Evolutionary conservation across 2,888 invertebrate species (phyloP), one percentile per base, ranked within the genome.

Genomic region (Anthrax anthrax): DNA sequence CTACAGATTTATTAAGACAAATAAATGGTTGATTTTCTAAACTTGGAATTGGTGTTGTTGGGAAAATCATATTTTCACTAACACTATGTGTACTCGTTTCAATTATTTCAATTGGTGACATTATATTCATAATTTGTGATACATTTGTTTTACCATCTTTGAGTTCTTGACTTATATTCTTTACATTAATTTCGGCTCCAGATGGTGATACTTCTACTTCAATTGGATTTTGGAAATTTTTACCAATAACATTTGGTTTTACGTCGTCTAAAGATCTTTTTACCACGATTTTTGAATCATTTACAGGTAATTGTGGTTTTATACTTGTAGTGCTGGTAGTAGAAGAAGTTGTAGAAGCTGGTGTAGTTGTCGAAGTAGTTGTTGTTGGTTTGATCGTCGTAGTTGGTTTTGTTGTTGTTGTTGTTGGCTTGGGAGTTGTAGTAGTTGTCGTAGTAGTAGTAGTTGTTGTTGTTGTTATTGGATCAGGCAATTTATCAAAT

Each of bases 1-100:
- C 70, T n/a, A 72, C 64, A 10, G 76, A 72, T 44, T 73, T 72
- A 55, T 78, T 78, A 37, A 71, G 61, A 57, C 81, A 81, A 39
- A 75, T 60, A 54, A 67, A 71, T 6, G 75, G 73, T 47, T 71
- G 64, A 41, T 61, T 37, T 42, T 59, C 18, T 16, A 16, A 46
- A 29, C 29, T 46, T 6, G 41, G 37, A 37, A 27, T 40, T 4
- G 29, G 29, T 32, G 29, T 32, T 1, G 29, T 32, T 32, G 29
- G 29, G 3, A 32, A 4, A 12, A 32, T 32, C 6, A 34, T 18
- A 27, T 37, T 36, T 12, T 34, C 34, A 5, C n/a, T 37, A 14
- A 16, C 41, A 17, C 39, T 37, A 10, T 19, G 18, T 2, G 18
- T 40, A 36, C 43, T 50, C 14, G 36, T 36, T 32, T 47, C 38